Conservation (phyloP, 2,797 vertebrate species). For the Acipenser ruthenus region DNA sequence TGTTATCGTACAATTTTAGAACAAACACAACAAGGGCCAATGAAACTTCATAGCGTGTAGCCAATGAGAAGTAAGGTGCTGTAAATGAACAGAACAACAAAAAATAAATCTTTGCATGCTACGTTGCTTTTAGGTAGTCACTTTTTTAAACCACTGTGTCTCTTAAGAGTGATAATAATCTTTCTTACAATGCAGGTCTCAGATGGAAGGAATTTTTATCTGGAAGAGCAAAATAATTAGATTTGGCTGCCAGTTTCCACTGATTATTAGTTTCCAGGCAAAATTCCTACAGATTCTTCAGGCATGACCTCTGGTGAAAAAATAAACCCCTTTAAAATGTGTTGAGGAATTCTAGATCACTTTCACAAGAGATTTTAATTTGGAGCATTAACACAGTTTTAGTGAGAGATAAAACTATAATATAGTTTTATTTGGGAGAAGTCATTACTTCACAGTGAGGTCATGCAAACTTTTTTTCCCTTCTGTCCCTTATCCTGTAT, state of each 20-base stretch:
- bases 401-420: conserved; percentile 66
- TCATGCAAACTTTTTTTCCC: conserved; percentile 64
- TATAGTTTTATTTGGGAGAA: conserved; percentile 57
- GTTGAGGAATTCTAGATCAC: conserved; percentile 81
- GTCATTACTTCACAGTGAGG: conserved; percentile 64
- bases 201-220: conserved; percentile 90
- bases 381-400: conserved; percentile 68
- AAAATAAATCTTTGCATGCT: too few species aligned
- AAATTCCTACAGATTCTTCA: conserved; percentile 78
- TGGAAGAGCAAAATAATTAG: conserved; percentile 81
- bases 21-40: too few species aligned
- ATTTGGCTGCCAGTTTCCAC: conserved; percentile 85
- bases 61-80: too few species aligned
- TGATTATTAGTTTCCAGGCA: conserved; percentile 85
- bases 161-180: conserved; percentile 78
- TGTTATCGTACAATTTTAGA: too few species aligned
- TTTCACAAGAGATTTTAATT: conserved; percentile 71
- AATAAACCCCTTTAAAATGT: conserved; percentile 69
- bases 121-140: conserved; percentile 12
- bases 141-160: conserved; percentile 43
- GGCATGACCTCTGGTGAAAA: conserved; percentile 73
- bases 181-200: conserved; percentile 76
- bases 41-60: too few species aligned
- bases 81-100: too few species aligned
- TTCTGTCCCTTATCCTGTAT: conserved; percentile 24